Base-by-base conservation (phyloP, 2,888 invertebrate genomes). In the Torymus tubicola region DNA sequence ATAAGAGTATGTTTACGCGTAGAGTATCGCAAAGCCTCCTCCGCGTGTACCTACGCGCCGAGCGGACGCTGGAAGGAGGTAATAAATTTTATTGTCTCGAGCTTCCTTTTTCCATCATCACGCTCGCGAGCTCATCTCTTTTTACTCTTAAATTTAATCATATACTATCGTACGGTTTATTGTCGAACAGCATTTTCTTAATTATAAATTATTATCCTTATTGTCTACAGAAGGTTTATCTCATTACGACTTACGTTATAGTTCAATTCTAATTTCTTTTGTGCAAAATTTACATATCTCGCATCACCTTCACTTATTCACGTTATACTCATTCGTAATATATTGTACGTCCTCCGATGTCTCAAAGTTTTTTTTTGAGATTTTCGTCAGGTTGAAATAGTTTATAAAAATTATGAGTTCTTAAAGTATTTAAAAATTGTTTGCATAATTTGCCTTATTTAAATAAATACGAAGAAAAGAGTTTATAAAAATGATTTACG, bases 171-270 rank as follows among this genome's bases (percentile, higher is more conserved):
- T 88, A 88, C 85, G 82, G 85, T 84, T 90, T 90, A 90, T 90
- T 90, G 90, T 90, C 90, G 87, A 89, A 90, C 90, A 90, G 90
- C 90, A 90, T 89, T 87, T 87, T 67, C 14, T 31, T 67, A 86
- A 31, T 88, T 85, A 77, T 61, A 73, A 71, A 74, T 75, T 70
- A 84, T 83, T 81, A 78, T 84, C 72, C 82, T 85, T 86, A 85
- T 77, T 70, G 52, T 74, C 78, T 85, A 84, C 52, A 81, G 78
- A 75, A 80, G 18, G 18, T 63, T 79, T 77, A 78, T 79, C 75
- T 78, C 77, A 83, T 85, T 85, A 85, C 86, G 85, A 83, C 81
- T 87, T 86, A 86, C 80, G 60, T 86, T 84, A 84, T 24, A 14
- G 70, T 81, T 83, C 82, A 81, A 87, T 85, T 85, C 85, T 86